These are phyloP conservation scores for Alosa sapidissima DNA, from an alignment of 2,797 vertebrate species.

Conservation along the genomic window DNA sequence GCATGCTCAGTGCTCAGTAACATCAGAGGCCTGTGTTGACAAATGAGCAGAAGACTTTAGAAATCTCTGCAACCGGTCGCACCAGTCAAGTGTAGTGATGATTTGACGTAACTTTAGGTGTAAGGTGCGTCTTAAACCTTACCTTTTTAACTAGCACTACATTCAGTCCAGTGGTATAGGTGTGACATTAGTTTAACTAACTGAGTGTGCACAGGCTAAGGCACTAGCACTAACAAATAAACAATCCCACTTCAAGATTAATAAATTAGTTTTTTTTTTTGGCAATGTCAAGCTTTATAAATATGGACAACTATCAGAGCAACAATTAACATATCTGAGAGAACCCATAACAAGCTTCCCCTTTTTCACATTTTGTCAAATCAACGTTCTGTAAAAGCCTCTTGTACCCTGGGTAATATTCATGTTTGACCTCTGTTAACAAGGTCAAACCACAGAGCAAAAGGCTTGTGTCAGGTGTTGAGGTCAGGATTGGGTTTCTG, in stretches of 20 bases:
- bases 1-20: neutral
- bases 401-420: slow-evolving; percentile 13
- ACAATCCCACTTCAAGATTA: too few species aligned
- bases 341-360: neutral
- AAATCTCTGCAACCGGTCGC: neutral
- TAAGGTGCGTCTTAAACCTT: too few species aligned
- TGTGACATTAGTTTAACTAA: too few species aligned
- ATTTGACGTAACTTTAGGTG: too few species aligned
- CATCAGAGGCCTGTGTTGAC: neutral
- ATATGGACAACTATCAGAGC: neutral
- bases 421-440: slow-evolving; percentile 23
- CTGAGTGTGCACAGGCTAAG: too few species aligned
- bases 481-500: slow-evolving; percentile 61
- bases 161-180: too few species aligned
- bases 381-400: neutral
- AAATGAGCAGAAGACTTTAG: neutral
- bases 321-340: neutral
- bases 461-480: slow-evolving; percentile 61
- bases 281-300: neutral
- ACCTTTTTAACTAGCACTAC: too few species aligned
- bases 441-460: slow-evolving; percentile 44
- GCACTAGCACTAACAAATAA: neutral
- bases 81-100: too few species aligned
- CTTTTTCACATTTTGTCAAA: neutral
- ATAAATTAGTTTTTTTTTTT: neutral